Base-by-base conservation (phyloP, 2,888 invertebrate genomes). In the Galerucella calmariensis region DNA sequence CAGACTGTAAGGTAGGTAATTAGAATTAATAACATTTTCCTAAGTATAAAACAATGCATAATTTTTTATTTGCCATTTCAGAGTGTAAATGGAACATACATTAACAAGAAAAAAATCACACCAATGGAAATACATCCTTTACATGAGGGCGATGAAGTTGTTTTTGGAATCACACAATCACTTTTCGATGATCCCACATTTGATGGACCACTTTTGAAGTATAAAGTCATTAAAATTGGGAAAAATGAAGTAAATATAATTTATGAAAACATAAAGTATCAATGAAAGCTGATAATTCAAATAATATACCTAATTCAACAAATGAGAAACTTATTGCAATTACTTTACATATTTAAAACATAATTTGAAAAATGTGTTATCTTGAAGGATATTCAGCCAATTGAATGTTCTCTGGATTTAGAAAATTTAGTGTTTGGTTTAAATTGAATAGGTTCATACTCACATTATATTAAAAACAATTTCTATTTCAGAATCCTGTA, bases 51-150 rank as follows among this genome's bases (percentile, higher is more conserved):
- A 12, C 14, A 12, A 48, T 48, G 12, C 2, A 62, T 24, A 69
- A 53, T 62, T 16, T 67, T 59, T 46, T 70, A 65, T 79, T 75
- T 81, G 73, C 75, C 67, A 58, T 56, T 88, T 77, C 82, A 92
- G 92, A 92, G 91, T 83, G 86, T 89, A 4, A 92, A 92, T 88
- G 92, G 92, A 67, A 87, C 90, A 24, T 92, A 84, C 84, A 84
- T 92, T 69, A 91, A 91, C 69, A 84, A 85, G 2, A 81, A 80
- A 5, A 86, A 82, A 82, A 89, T 90, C 79, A 77, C 84, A 14
- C 82, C 87, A 53, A 85, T 87, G 61, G 81, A 81, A 20, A 87
- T 88, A 65, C 83, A 87, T 72, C 75, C 80, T 61, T 78, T 91
- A 20, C 81, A 83, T 67, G 84, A 89, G 63, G 86, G 86, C 61